A percentile compares a stretch with the other conserved stretches of the same genome.
Conservation (phyloP, 1,140 invertebrate species). For the Marisa cornuarietis region DNA sequence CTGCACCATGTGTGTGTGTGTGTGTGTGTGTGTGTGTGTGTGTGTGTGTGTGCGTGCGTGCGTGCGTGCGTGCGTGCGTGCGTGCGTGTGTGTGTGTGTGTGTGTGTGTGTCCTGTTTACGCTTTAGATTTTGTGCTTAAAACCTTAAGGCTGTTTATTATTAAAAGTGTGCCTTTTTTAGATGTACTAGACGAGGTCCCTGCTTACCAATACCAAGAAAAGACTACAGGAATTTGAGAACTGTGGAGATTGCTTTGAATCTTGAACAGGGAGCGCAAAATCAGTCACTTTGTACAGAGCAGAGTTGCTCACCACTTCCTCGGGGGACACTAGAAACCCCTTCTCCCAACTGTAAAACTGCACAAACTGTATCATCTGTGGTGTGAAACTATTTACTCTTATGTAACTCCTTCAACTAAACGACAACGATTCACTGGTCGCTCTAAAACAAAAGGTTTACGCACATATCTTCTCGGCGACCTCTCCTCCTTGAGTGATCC, state of each 20-base stretch:
- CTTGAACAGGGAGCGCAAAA: not conserved
- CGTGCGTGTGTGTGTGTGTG: not conserved
- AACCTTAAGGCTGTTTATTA: not conserved
- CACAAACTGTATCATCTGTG: not conserved
- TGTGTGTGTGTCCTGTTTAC: not conserved
- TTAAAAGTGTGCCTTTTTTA: not conserved
- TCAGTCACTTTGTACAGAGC: no score
- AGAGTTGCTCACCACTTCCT: no score
- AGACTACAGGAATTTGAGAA: not conserved
- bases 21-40: no score
- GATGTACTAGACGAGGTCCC: no score
- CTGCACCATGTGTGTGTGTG: no score
- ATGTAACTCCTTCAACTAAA: not conserved
- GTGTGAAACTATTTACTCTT: not conserved
- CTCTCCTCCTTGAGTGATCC: not conserved
- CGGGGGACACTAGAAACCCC: not conserved
- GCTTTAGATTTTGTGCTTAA: not conserved
- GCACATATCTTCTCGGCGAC: not conserved
- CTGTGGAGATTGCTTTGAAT: not conserved
- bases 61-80: no score
- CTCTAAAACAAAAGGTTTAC: not conserved
- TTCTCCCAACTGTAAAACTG: no score
- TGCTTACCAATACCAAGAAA: not conserved
- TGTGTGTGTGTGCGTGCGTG: no score
- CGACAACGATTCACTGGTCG: no score